Base-by-base conservation (phyloP, 1,140 invertebrate species). In the Cherax destructor region DNA sequence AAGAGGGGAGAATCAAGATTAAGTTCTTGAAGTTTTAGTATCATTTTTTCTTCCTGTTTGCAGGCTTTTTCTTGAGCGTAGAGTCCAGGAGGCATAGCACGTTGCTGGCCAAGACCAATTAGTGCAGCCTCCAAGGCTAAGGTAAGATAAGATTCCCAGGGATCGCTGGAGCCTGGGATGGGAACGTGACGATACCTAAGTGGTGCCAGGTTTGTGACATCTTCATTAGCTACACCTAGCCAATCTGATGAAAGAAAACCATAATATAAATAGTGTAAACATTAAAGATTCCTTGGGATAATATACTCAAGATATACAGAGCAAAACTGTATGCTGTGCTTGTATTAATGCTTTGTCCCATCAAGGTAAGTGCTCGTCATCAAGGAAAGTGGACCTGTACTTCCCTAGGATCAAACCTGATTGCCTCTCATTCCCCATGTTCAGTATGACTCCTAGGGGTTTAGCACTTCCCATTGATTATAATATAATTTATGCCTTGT, bases 21-120 rank as follows among this genome's bases (percentile, higher is more conserved):
- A 89, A 98, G 96, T 92, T 97, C 96, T 94, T 97, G 96, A 61
- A 98, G 95, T 93, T 96, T 96, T 21, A 95, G 95, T 86, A 98
- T 97, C 81, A 98, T 95, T 72, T 96, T 95, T 93, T 97, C 97
- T 95, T 98, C 97, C 94, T 97, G 96, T 93, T 96, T 96, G 93
- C 96, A 96, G 0, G 96, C 96, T 93, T 97, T 97, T 93, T 97
- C 96, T 94, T 98, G 97, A 81, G 97, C 96, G 94, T 97, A 97
- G 4, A 97, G 94, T 16, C 97, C 97, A 50, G 96, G 95, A 1
- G 97, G 97, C 95, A 98, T 96, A 92, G 97, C 96, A 85, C 97
- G 94, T 94, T 97, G 97, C 93, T 97, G 96, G 1, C 97, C 97
- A 21, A 98, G 94, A 1, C 97, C 95, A 83, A 96, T 95, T 11